These are phyloP conservation scores for Scytalopus superciliaris DNA, from an alignment of 2,113 vertebrate species.

Conservation along the genomic window DNA sequence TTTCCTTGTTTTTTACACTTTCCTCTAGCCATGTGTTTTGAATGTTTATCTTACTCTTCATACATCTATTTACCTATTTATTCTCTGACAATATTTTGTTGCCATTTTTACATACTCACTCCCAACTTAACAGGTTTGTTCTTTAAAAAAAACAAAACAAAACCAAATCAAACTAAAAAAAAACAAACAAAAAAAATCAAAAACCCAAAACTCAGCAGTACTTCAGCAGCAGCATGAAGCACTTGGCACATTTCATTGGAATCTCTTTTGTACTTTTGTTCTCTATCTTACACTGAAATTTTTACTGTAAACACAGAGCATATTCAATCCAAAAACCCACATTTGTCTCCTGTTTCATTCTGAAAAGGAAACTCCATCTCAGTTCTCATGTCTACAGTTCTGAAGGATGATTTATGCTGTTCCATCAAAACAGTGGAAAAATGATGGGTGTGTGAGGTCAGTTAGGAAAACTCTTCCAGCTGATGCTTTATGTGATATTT, in stretches of 20 bases:
- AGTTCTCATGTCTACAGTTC: background rate
- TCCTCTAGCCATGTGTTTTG: background rate
- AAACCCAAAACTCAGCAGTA: background rate
- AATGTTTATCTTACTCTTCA: background rate
- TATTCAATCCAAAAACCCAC: background rate
- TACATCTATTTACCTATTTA: background rate
- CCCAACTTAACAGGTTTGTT: background rate
- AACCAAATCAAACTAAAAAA: too few species aligned
- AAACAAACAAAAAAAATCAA: rapidly evolving
- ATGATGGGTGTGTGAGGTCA: background rate
- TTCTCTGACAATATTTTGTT: background rate
- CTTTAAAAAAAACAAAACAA: background rate
- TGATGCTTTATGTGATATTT: constrained; percentile 4
- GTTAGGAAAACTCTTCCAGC: constrained; percentile 1
- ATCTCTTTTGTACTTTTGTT: background rate
- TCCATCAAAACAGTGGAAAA: constrained; percentile 24
- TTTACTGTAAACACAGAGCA: constrained; percentile 26
- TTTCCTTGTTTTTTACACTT: background rate
- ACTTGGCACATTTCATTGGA: background rate
- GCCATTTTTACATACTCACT: background rate
- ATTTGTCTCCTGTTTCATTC: constrained; percentile 14
- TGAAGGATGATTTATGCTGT: background rate
- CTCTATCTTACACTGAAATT: background rate
- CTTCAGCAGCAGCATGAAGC: background rate
- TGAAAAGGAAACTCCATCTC: background rate